Base-by-base conservation (phyloP, 2,113 vertebrate species). In the Falco punctatus region DNA sequence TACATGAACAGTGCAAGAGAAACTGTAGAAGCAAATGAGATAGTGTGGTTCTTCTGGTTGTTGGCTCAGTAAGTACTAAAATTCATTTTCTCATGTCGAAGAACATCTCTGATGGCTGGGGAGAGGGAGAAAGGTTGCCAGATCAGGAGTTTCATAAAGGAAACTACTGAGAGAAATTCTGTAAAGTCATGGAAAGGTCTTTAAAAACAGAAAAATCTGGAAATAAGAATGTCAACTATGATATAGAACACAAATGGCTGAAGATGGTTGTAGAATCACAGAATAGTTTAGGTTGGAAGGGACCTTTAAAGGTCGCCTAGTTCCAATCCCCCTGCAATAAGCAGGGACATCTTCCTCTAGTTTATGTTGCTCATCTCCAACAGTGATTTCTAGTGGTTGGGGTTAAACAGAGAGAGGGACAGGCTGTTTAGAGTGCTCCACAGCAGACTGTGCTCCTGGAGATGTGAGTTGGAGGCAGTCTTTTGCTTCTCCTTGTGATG, bases 271-370 rank as follows among this genome's bases (percentile, higher is more conserved):
- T 33, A 49, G 23, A 64, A 67, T 19, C 11, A 55, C 28, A 1
- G 1, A n/a, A 42, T 35, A 32, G 18, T 46, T 90, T 65, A 21
- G 17, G 1, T 16, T 85, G 65, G 46, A 65, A 81, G 7, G 11
- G 26, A 52, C 10, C 16, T 77, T 59, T 40, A 52, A 48, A 62
- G 2, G 33, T 38, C 2, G 19, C 23, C 5, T 30, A 16, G 35
- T 46, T 75, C 23, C 33, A 70, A 8, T 0, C 1, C 2, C 5
- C 3, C 17, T n/a, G 15, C 15, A 2, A 4, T 7, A 16, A 46
- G 12, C 3, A 21, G 58, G 19, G n/a, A 13, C 35, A 30, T 18
- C 27, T 67, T 32, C 9, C 64, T 13, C 20, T 55, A 30, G 32
- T 5, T 18, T 3, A 12, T 2, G 2, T 13, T 54, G 11, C 13